Percentiles rank a stretch among this genome's conserved stretches.
Evolutionary conservation across 1,140 invertebrate genomes (phyloP).

Genomic region (Drosophila sp.): DNA sequence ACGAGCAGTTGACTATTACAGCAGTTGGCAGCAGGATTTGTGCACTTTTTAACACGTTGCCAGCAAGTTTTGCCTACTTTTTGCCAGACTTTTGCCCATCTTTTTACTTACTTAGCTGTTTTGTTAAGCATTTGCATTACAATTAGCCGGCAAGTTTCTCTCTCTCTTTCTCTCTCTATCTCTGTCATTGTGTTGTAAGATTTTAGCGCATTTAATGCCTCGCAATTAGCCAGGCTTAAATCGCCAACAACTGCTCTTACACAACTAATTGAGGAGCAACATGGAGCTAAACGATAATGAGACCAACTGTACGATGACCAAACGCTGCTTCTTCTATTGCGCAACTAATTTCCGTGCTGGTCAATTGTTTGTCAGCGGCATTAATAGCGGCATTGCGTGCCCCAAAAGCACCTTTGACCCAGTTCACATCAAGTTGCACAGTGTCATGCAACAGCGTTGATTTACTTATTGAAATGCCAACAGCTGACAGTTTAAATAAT

Average conservation of each 20-base stretch:
- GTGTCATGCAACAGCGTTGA: slow-evolving; percentile 46
- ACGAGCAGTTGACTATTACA: slow-evolving; percentile 27
- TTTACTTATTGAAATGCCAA: slow-evolving; percentile 71
- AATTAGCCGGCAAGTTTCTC: slow-evolving; percentile 60
- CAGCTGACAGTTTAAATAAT: slow-evolving; percentile 65
- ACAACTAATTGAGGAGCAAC: slow-evolving; percentile 62
- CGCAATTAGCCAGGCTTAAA: slow-evolving; percentile 74
- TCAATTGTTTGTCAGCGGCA: slow-evolving; percentile 19
- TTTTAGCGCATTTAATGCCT: slow-evolving; percentile 61
- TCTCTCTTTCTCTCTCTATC: not conserved
- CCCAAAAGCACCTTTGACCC: slow-evolving; percentile 50
- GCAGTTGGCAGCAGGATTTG: slow-evolving; percentile 61
- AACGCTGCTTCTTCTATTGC: slow-evolving; percentile 8
- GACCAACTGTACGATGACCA: slow-evolving; percentile 22
- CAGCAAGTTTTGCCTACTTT: slow-evolving; percentile 28
- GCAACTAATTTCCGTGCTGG: slow-evolving; percentile 21
- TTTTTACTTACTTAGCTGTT: slow-evolving; percentile 49
- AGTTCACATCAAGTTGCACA: slow-evolving; percentile 17
- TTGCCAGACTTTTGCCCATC: slow-evolving; percentile 10
- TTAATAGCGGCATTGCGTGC: slow-evolving; percentile 47
- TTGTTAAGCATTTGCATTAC: slow-evolving; percentile 77
- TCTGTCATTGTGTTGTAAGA: slow-evolving; percentile 2
- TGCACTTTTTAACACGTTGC: slow-evolving; percentile 70
- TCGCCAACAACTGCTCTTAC: slow-evolving; percentile 55
- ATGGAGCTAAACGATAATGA: slow-evolving; percentile 28